These are phyloP conservation scores for Yasuhikotakia modesta DNA, from an alignment of 2,797 vertebrate species.

Conservation along the genomic window DNA sequence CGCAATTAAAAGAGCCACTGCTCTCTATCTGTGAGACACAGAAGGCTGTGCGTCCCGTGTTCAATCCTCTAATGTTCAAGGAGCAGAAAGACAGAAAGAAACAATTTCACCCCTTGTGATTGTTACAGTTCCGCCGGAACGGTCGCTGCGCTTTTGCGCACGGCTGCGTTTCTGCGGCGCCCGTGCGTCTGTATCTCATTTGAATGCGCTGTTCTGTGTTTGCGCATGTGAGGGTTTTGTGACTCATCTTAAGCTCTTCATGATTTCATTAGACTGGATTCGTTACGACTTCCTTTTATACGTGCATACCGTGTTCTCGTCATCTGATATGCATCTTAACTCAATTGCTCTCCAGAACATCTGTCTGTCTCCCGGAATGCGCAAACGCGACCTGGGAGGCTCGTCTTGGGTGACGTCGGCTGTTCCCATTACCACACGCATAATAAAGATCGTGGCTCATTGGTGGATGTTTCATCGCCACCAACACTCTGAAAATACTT, in stretches of 20 bases:
- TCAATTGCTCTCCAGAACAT: slow-evolving; percentile 51
- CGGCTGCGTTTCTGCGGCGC: not conserved
- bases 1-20: slow-evolving; percentile 44
- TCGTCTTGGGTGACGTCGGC: slow-evolving; percentile 33
- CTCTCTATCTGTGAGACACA: slow-evolving; percentile 45
- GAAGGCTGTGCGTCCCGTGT: not conserved
- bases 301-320: slow-evolving; percentile 36
- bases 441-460: slow-evolving; percentile 40
- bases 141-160: slow-evolving; percentile 16
- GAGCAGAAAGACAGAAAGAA: slow-evolving; percentile 38
- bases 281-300: slow-evolving; percentile 40
- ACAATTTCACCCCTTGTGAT: slow-evolving; percentile 44
- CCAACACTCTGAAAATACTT: slow-evolving; percentile 43
- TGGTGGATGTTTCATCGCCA: slow-evolving; percentile 45
- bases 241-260: slow-evolving; percentile 55
- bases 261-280: slow-evolving; percentile 49
- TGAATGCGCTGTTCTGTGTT: slow-evolving; percentile 42
- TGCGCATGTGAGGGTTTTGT: slow-evolving; percentile 44
- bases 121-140: slow-evolving; percentile 40
- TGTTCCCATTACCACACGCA: slow-evolving; percentile 34
- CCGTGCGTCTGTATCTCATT: slow-evolving; percentile 18
- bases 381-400: slow-evolving; percentile 38
- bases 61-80: slow-evolving; percentile 21
- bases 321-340: slow-evolving; percentile 36
- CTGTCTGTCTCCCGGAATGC: slow-evolving; percentile 44